Base-by-base conservation (phyloP, 2,113 vertebrate genomes). In the Merops nubicus region DNA sequence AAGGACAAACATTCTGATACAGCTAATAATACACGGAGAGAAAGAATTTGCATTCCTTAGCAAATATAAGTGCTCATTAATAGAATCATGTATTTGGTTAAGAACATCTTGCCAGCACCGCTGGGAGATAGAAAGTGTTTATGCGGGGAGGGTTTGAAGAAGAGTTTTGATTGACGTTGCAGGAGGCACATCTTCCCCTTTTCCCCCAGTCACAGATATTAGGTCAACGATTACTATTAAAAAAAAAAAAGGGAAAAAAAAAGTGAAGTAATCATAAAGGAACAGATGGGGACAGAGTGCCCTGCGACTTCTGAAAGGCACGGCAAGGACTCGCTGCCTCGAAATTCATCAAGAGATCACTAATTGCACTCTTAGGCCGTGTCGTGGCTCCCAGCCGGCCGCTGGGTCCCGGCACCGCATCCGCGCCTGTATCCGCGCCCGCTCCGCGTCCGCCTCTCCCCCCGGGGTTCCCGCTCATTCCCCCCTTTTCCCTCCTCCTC, bases 31-130 rank as follows among this genome's bases (percentile, higher is more conserved):
- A 62, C 67, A 91, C 11, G n/a, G 51, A 68, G 85, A 95, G 76
- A 84, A 92, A 80, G 88, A 96, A 79, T 73, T 90, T 91, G 86
- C 82, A 92, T 97, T 94, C 74, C 75, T 69, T 59, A 78, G 88
- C 97, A 97, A 97, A 97, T 91, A 93, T 68, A 92, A 97, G 91
- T 94, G 89, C 91, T 97, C 96, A 93, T 97, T 96, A 95, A 96
- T 91, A 91, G 85, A 96, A 97, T 65, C 84, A 60, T 96, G 92
- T 97, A 93, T 97, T 97, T 95, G 89, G 75, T 91, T 85, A 74
- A 84, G 94, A 92, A 96, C 85, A 88, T 95, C 91, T 96, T 91
- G 93, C 94, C 75, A 51, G 91, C 86, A 88, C 96, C 91, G 54
- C 96, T 93, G 90, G 93, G 91, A 95, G 72, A 91, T 3, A 65